Base-by-base conservation (phyloP, 2,888 invertebrate species). In the Sphecodes monilicornis region DNA sequence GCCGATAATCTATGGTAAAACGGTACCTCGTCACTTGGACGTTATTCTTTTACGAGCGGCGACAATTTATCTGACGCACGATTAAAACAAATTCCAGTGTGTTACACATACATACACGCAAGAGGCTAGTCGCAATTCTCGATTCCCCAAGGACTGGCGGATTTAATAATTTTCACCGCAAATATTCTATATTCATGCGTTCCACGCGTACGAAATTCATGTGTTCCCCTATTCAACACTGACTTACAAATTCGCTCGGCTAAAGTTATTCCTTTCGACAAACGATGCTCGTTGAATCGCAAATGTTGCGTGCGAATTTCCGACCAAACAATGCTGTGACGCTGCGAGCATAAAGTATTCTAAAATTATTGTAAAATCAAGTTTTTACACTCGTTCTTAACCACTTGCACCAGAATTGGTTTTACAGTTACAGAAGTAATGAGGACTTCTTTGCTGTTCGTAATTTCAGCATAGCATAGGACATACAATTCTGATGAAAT, bases 1-100 rank as follows among this genome's bases (percentile, higher is more conserved):
- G 74, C 80, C 78, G 82, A 84, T 90, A 90, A 90, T 90, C 86
- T 87, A 81, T 57, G 72, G 60, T 68, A n/a, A 69, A 85, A 80
- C 74, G 81, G 80, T 66, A 74, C 73, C 69, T 70, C 82, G 78
- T 66, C 72, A 43, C 46, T 76, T 78, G 80, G 76, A 82, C 80
- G 80, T 82, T 76, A 86, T 87, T 87, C 82, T 73, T 86, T 81
- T 80, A 80, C 77, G 82, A 85, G 13, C 68, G 54, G 46, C 36
- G 18, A 16, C 60, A 60, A 50, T 60, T 78, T 32, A 16, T 39
- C 57, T 18, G 29, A 18, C 3, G 29, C 18, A 8, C 41, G 22
- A 41, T 3, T 10, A 16, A 26, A 36, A 68, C 36, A 26, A 54
- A n/a, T 39, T 39, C n/a, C 26, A 0, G 26, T 5, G 5, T n/a